A percentile compares a stretch with the other conserved stretches of the same genome.
Conservation (phyloP, 2,113 vertebrate genomes). For the Stercorarius parasiticus region DNA sequence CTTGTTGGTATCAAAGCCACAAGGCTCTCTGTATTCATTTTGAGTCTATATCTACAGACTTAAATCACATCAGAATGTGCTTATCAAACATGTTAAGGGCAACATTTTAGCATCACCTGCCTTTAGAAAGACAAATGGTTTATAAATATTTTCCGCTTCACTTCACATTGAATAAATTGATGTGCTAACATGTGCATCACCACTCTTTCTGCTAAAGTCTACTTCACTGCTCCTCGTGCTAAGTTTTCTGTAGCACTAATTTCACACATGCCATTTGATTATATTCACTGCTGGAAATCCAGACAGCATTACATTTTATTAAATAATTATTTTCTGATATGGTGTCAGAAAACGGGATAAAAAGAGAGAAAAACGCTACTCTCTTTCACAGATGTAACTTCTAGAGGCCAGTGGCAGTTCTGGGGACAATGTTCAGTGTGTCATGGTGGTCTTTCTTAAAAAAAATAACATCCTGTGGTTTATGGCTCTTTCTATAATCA, state of each 20-base stretch:
- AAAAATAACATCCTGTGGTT: background rate
- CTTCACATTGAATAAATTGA: constrained; percentile 10
- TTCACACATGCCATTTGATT: constrained; percentile 1
- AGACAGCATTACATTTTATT: background rate
- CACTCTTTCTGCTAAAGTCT: background rate
- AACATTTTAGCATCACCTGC: background rate
- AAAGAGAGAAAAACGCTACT: background rate
- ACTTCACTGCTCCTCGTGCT: background rate
- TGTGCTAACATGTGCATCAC: background rate
- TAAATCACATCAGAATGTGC: constrained; percentile 10
- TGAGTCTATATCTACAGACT: background rate
- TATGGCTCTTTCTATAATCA: background rate
- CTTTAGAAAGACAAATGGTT: constrained; percentile 38
- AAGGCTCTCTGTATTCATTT: constrained; percentile 28
- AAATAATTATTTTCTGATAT: background rate
- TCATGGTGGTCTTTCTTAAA: background rate
- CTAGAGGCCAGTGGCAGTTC: background rate
- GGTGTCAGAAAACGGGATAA: background rate
- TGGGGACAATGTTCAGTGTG: background rate
- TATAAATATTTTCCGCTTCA: background rate
- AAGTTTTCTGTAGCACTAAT: background rate
- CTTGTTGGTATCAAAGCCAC: constrained; percentile 19
- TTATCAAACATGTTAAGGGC: constrained; percentile 39
- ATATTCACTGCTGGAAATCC: background rate
- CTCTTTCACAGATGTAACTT: background rate